Evolutionary conservation across 2,888 invertebrate genomes (phyloP), one percentile per base, ranked within the genome.

Genomic region (Hesperia comma): DNA sequence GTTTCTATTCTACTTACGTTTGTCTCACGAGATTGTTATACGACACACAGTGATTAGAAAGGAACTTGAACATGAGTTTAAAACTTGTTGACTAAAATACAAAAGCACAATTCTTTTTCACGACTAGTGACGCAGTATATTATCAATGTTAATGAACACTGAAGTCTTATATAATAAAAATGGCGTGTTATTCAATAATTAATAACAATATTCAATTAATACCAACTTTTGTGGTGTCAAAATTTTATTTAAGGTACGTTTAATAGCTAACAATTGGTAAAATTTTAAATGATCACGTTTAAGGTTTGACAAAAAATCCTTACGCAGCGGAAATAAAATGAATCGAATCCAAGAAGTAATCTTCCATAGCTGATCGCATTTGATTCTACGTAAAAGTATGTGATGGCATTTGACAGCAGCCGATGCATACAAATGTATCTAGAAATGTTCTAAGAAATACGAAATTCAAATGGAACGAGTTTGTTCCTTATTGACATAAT

Each of bases 351-450:
- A n/a, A 15, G n/a, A 46, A 46, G 43, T 46, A 46, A 46, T 46
- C 43, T 46, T 46, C 15, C 15, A 17, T 46, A 17, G 43, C 17
- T 46, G 17, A 12, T 46, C 43, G 43, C 43, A 46, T 46, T 15
- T 15, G 43, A 46, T 46, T 46, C 43, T 17, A 37, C 43, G 43
- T 46, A 15, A 17, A 46, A 46, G 17, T 46, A 46, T 46, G 17
- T 46, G 43, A 46, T 46, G 17, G 8, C 17, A 46, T 15, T 46
- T 8, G 43, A 46, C 43, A 46, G 43, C 43, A 46, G 15, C 7
- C 43, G 43, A 46, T 46, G 43, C 43, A 46, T 46, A 46, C 43
- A 46, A 46, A 46, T 46, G 37, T 46, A 17, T 8, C 7, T 46
- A 46, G 15, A 46, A 7, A 2, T 7, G 15, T 46, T 46, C 17